Evolutionary conservation across 2,797 vertebrate genomes (phyloP), one percentile per base, ranked within the genome.

Genomic region (Threskiornis aethiopicus): DNA sequence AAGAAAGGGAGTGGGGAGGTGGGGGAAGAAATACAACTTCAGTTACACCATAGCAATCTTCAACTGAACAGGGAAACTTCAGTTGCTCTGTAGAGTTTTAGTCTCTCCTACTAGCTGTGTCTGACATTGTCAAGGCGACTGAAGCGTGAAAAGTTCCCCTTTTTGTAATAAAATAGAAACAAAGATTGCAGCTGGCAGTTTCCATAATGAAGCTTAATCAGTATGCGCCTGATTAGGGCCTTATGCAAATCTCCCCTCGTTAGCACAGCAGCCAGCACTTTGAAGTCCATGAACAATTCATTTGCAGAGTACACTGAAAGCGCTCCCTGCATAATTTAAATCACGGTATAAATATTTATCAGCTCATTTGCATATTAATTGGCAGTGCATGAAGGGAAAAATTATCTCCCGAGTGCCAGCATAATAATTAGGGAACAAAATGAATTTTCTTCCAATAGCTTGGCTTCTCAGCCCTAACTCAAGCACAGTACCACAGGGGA

Each of bases 161-260:
- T 98, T 98, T 98, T 98, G 98, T 98, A 99, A 99, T 99, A 99
- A 99, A 99, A 99, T 98, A 99, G 98, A 99, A 99, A 99, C 98
- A 99, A 99, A 99, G 99, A 99, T 99, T 99, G 99, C 99, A 99
- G 99, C 99, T 99, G 99, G 99, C 99, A 98, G 99, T 98, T 98
- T 99, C 99, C 99, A 99, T 99, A 99, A 99, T 99, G 99, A 99
- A 99, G 99, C 98, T 99, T 99, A 99, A 99, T 99, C 99, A 99
- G 99, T 99, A 99, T 99, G 99, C 99, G 98, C 98, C 99, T 99
- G 99, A 99, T 99, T 99, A 99, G 99, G 99, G 99, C 98, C 98
- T 98, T 99, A 99, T 99, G 99, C 99, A 99, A 99, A 99, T 99
- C 98, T 98, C 96, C 98, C 99, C 99, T 99, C 99, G 99, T 99